Conservation (phyloP, 2,888 invertebrate genomes). For the Ypsolopha scabrella region DNA sequence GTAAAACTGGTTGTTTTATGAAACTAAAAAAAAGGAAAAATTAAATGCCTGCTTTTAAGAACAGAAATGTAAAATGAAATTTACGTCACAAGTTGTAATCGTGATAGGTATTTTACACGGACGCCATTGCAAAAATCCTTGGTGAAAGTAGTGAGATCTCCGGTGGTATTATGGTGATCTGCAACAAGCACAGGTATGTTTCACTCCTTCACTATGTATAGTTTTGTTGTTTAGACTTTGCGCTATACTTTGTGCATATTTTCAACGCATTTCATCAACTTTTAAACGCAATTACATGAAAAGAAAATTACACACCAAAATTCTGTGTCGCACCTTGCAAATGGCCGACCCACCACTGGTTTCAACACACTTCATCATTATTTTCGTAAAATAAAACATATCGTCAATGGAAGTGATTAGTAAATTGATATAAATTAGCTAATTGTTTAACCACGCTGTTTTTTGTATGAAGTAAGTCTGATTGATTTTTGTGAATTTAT, state of each 20-base stretch:
- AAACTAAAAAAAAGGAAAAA: constrained; percentile 27
- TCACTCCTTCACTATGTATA: constrained; percentile 50
- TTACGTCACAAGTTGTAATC: constrained; percentile 36
- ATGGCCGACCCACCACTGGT: constrained; percentile 80
- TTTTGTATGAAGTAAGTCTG: background rate
- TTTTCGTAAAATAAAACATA: constrained; percentile 22
- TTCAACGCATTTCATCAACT: constrained; percentile 51
- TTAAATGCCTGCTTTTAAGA: constrained; percentile 19
- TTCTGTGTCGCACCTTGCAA: constrained; percentile 77
- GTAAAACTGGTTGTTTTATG: constrained; percentile 26
- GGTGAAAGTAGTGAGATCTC: constrained; percentile 60
- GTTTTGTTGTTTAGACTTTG: constrained; percentile 27
- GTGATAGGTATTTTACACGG: constrained; percentile 48
- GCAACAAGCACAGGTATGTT: constrained; percentile 64
- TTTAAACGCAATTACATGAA: constrained; percentile 46
- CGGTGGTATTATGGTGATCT: constrained; percentile 64
- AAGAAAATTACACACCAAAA: constrained; percentile 68
- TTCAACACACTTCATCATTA: constrained; percentile 60
- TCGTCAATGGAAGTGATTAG: constrained; percentile 22
- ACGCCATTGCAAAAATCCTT: constrained; percentile 66
- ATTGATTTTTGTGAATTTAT: background rate
- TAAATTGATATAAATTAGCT: constrained; percentile 29
- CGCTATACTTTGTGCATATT: constrained; percentile 53
- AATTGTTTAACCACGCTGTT: constrained; percentile 23
- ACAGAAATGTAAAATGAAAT: constrained; percentile 19